Evolutionary conservation across 2,888 invertebrate genomes (phyloP), one percentile per base, ranked within the genome.

Genomic region (Ypsolopha sequella): DNA sequence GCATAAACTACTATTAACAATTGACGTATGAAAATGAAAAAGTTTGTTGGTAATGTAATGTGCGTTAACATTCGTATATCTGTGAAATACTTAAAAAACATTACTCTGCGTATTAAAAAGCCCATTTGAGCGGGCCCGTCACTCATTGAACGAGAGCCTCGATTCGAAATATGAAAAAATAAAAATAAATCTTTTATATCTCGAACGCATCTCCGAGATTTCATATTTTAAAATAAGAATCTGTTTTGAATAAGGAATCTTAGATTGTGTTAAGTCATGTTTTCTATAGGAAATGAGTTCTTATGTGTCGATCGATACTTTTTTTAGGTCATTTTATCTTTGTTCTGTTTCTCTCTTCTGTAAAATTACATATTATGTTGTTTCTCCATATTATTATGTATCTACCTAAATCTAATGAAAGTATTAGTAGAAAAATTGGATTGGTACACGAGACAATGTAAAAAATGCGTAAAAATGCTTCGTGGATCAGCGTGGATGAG

Each of bases 221-320:
- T 80, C 78, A 80, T 80, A 82, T 82, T 82, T 80, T 73, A 75
- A 77, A 78, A 77, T 78, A 69, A 76, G 74, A 69, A 66, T 76
- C 69, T 69, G 59, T 73, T 76, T 73, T 75, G 77, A 76, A 76
- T 79, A 72, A 68, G 62, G 63, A 59, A 59, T 57, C 53, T 62
- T 60, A 64, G 68, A 66, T 76, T 73, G 70, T 79, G 82, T 77
- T 66, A 64, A 71, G 76, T 84, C 82, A 84, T 72, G 74, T 66
- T 70, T 63, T 41, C 13, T 48, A 10, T 34, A 34, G 41, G 41
- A 36, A 43, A 8, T 50, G 39, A n/a, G 39, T 48, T n/a, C n/a
- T n/a, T n/a, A n/a, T 41, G 39, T 48, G 41, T 39, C n/a, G 46
- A n/a, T 34, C 10, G 39, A n/a, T 48, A 13, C 33, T 39, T 48